phyloP scores from a whole-genome alignment of 2,888 invertebrate species.

The Xylocampa areola region DNA sequence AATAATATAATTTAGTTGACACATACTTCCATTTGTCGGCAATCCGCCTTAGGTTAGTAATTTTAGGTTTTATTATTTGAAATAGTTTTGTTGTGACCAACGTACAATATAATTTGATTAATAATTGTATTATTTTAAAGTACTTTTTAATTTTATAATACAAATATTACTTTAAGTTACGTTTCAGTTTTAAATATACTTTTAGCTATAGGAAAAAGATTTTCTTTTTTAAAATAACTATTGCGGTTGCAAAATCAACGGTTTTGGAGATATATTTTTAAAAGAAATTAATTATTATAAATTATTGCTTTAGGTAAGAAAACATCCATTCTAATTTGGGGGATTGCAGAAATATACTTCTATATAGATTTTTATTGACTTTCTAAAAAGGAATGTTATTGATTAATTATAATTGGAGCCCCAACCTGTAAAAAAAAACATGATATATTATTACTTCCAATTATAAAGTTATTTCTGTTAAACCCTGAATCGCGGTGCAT shows the following conservation, averaged over 20 bases:
- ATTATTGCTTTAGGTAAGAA: background rate
- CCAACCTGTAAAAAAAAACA: background rate
- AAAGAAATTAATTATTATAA: background rate
- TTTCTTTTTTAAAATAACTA: slow-evolving; percentile 16
- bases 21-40: slow-evolving; percentile 67
- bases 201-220: slow-evolving; percentile 8
- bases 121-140: slow-evolving; percentile 4
- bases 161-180: too few species aligned
- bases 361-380: too few species aligned
- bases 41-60: slow-evolving; percentile 71
- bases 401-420: too few species aligned
- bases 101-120: slow-evolving; percentile 3
- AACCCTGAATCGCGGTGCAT: slow-evolving; percentile 30
- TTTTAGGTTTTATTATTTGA: slow-evolving; percentile 23
- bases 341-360: slow-evolving; percentile 11
- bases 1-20: slow-evolving; percentile 29
- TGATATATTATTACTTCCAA: slow-evolving; percentile 1
- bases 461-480: slow-evolving; percentile 25
- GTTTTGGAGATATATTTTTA: background rate
- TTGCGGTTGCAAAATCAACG: slow-evolving; percentile 39
- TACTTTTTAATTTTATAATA: background rate
- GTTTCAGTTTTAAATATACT: background rate
- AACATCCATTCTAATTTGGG: background rate
- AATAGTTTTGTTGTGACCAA: slow-evolving; percentile 13
- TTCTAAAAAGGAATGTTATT: too few species aligned